phyloP scores from a whole-genome alignment of 1,140 invertebrate species.

The Phymastichus coffea region DNA sequence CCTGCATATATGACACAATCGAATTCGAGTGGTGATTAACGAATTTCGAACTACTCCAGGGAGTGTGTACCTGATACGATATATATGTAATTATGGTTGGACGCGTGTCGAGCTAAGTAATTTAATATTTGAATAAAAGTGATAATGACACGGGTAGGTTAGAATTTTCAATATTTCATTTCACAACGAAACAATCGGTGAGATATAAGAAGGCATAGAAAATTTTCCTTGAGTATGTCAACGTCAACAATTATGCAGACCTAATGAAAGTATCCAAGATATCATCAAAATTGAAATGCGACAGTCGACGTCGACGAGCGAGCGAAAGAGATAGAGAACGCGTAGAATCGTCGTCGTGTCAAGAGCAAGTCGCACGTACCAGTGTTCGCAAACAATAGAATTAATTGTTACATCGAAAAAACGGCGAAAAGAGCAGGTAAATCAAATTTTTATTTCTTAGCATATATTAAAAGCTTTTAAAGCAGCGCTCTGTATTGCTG shows the following conservation, averaged over 20 bases:
- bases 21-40: no score
- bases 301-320: background rate
- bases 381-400: background rate
- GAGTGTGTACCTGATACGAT: no score
- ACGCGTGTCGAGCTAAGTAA: no score
- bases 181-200: no score
- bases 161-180: no score
- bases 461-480: background rate
- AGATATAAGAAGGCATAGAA: background rate
- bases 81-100: no score
- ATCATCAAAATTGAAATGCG: background rate
- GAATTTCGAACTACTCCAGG: no score
- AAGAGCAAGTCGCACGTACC: background rate
- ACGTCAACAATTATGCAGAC: background rate
- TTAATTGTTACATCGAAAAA: background rate
- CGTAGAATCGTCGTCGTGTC: constrained; percentile 20
- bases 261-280: background rate
- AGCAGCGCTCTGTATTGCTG: background rate
- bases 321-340: constrained; percentile 10
- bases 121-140: no score
- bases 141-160: constrained; percentile 14
- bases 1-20: no score
- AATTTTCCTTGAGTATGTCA: background rate
- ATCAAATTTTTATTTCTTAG: no score
- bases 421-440: constrained; percentile 8